Percentiles rank a stretch among this genome's conserved stretches.
phyloP scores from a whole-genome alignment of 2,113 vertebrate species.

The Crotalus tigris region DNA sequence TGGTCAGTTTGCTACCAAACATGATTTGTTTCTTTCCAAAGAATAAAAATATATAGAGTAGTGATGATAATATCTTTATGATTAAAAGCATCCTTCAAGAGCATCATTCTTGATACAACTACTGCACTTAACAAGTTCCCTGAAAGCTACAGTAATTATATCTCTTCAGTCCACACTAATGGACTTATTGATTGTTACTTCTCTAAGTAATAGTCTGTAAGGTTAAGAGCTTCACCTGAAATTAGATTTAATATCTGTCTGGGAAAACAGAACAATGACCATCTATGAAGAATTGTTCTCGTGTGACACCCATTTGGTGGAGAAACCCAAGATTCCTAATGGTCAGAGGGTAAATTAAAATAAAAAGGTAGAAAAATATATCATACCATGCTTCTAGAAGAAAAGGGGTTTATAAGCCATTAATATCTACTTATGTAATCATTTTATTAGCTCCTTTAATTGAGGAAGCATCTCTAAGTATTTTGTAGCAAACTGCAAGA shows the following conservation, averaged over 20 bases:
- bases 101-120: neutral
- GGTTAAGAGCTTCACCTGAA: neutral
- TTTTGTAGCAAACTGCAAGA: neutral
- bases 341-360: neutral
- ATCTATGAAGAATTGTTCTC: neutral
- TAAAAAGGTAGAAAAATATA: neutral
- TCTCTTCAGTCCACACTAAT: neutral
- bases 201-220: neutral
- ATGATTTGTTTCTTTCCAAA: neutral
- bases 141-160: slow-evolving; percentile 6
- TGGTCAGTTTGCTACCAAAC: neutral
- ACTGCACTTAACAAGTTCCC: neutral
- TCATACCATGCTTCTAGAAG: neutral
- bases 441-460: neutral
- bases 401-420: neutral
- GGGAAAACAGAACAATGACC: neutral
- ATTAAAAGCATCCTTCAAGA: neutral
- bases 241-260: neutral
- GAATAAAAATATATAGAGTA: neutral
- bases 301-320: neutral
- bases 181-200: neutral
- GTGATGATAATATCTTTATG: neutral
- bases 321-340: neutral
- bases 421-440: neutral
- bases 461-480: neutral